Evolutionary conservation across 1,140 invertebrate species (phyloP).

Genomic region (Drosophila funebris): DNA sequence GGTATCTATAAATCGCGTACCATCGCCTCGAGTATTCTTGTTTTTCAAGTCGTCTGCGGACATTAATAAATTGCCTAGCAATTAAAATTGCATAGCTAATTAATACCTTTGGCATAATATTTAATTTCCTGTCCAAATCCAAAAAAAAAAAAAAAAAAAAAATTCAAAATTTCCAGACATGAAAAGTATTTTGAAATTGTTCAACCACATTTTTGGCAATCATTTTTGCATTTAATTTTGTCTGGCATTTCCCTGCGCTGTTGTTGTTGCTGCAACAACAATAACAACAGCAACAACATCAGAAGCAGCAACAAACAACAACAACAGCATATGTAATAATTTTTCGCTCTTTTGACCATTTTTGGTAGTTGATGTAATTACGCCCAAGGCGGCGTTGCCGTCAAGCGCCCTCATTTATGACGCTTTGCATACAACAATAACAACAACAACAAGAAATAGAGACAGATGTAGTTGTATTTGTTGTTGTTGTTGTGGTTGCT

Average conservation of each 20-base stretch:
- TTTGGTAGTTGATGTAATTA: conserved; percentile 76
- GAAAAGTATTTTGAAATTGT: conserved; percentile 32
- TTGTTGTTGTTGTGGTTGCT: conserved; percentile 50
- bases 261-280: conserved; percentile 7
- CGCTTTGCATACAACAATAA: conserved; percentile 72
- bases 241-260: conserved; percentile 38
- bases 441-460: conserved; percentile 46
- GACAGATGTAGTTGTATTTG: conserved; percentile 28
- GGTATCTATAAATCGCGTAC: neutral
- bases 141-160: conserved; percentile 28
- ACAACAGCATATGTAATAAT: conserved; percentile 57
- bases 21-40: neutral
- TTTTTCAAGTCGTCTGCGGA: neutral
- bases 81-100: conserved; percentile 14
- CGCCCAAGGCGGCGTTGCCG: conserved; percentile 64
- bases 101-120: conserved; percentile 12
- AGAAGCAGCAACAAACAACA: neutral
- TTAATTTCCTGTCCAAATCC: conserved; percentile 24
- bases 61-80: conserved; percentile 2
- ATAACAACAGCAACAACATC: conserved; percentile 44
- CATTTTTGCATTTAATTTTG: conserved; percentile 79
- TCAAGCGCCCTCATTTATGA: conserved; percentile 76
- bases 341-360: conserved; percentile 78
- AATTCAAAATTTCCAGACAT: too few species aligned
- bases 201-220: conserved; percentile 34